phyloP scores from a whole-genome alignment of 2,797 vertebrate species.

The Sciaenops ocellatus region DNA sequence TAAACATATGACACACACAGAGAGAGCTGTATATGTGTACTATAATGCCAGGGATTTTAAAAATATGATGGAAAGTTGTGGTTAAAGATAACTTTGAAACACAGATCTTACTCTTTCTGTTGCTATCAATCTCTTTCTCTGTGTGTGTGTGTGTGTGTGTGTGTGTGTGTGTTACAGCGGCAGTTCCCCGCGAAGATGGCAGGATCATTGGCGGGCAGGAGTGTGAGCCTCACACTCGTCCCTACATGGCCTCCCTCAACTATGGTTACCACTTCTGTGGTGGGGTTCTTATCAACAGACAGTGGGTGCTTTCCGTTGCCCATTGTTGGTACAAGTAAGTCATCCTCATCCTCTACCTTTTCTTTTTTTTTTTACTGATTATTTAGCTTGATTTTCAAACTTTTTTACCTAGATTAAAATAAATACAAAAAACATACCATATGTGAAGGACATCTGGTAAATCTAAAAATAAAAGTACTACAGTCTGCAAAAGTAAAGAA shows the following conservation, averaged over 20 bases:
- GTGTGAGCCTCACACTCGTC: conserved; percentile 74
- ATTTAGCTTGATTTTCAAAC: background rate
- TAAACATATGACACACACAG: background rate
- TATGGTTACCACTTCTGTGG: conserved; percentile 83
- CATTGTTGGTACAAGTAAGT: conserved; percentile 87
- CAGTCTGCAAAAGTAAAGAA: background rate
- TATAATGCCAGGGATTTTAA: background rate
- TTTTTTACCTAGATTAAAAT: background rate
- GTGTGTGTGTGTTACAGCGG: conserved; percentile 58
- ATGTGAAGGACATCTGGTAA: background rate
- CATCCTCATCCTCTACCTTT: background rate
- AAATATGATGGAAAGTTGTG: background rate
- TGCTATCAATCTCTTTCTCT: background rate
- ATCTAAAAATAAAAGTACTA: background rate
- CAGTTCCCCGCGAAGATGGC: conserved; percentile 73
- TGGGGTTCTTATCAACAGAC: conserved; percentile 80
- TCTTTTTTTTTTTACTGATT: background rate
- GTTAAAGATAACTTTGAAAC: background rate
- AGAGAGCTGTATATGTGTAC: background rate
- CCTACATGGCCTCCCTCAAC: conserved; percentile 85
- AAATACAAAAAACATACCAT: background rate
- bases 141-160: conserved; percentile 13
- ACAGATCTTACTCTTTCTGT: background rate
- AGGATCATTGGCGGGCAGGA: conserved; percentile 82
- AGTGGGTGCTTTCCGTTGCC: conserved; percentile 85